Evolutionary conservation across 1,140 invertebrate genomes (phyloP).

Genomic region (Ostrea denselamellosa): DNA sequence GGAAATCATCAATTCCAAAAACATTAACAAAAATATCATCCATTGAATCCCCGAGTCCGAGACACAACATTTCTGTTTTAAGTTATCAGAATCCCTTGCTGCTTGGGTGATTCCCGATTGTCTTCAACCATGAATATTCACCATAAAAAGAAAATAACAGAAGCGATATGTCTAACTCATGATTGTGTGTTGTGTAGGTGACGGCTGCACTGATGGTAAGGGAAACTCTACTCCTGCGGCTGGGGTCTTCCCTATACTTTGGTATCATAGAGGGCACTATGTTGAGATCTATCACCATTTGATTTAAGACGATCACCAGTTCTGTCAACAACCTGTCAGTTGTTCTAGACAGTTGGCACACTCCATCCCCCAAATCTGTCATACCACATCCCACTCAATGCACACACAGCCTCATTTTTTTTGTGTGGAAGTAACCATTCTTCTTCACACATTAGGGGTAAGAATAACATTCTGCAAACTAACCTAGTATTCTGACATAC

Average conservation of each 20-base stretch:
- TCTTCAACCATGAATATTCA: slow-evolving; percentile 27
- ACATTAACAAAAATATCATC: slow-evolving; percentile 34
- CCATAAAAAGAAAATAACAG: slow-evolving; percentile 31
- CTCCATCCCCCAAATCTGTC: neutral
- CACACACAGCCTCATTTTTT: neutral
- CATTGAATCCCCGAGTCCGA: slow-evolving; percentile 2
- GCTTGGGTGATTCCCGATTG: slow-evolving; percentile 30
- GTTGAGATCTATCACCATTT: slow-evolving; percentile 22
- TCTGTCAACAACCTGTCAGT: slow-evolving; percentile 11
- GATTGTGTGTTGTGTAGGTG: neutral
- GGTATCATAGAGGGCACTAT: slow-evolving; percentile 10
- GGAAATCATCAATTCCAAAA: slow-evolving; percentile 38
- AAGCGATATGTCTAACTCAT: slow-evolving; percentile 5
- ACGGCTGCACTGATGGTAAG: neutral
- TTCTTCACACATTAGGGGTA: neutral
- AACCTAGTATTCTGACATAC: neutral
- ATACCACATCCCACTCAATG: neutral
- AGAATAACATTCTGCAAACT: neutral
- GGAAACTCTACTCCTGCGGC: neutral
- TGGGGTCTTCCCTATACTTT: neutral
- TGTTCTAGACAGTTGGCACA: slow-evolving; percentile 7
- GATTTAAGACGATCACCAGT: neutral
- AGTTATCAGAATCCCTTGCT: slow-evolving; percentile 12
- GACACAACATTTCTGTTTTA: slow-evolving; percentile 26
- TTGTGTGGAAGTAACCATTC: neutral